Evolutionary conservation across 2,888 invertebrate genomes (phyloP), one percentile per base, ranked within the genome.

Genomic region (Chirona hameri): DNA sequence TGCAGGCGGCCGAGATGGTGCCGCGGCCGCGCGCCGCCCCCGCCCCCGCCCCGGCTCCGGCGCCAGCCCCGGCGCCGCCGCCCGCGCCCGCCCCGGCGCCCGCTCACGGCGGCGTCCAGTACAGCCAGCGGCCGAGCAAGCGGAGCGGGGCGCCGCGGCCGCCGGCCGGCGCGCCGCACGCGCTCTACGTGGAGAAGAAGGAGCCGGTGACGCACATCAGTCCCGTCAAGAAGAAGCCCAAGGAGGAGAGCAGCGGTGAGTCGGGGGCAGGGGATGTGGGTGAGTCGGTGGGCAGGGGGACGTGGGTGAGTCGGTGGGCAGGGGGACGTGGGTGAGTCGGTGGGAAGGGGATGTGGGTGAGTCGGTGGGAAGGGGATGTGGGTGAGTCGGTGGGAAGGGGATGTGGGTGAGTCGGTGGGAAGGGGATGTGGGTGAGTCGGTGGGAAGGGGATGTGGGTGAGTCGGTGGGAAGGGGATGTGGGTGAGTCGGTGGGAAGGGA

Each of bases 201-300:
- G 80, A 48, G 27, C 52, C 80, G 52, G 52, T 18, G 76, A 82
- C 39, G 83, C 84, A 55, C 84, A 84, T 83, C 57, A 82, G 82
- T 52, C 81, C 82, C 69, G 83, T 83, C 60, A 82, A 83, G 72
- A 83, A 83, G 72, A 82, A 83, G 81, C 82, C 82, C 31, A 81
- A 79, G 52, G 80, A 80, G 52, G 80, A 80, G 80, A 29, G 52
- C 80, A 29, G n/a, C 29, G 52, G 52, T 80, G 80, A 55, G 76
- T 76, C 84, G 5, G 83, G 24, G 84, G 9, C 31, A 60, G 79
- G 12, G 76, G 57, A 39, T 52, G 31, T 72, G 60, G 27, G 10
- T 87, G 89, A 90, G 86, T 87, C 87, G n/a, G n/a, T n/a, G n/a
- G n/a, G n/a, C n/a, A n/a, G n/a, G n/a, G n/a, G n/a, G n/a, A n/a